Percentiles rank a stretch among this genome's conserved stretches.
These are phyloP conservation scores for Agonopterix subpropinquella DNA, from an alignment of 2,888 invertebrate genomes.

Conservation along the genomic window DNA sequence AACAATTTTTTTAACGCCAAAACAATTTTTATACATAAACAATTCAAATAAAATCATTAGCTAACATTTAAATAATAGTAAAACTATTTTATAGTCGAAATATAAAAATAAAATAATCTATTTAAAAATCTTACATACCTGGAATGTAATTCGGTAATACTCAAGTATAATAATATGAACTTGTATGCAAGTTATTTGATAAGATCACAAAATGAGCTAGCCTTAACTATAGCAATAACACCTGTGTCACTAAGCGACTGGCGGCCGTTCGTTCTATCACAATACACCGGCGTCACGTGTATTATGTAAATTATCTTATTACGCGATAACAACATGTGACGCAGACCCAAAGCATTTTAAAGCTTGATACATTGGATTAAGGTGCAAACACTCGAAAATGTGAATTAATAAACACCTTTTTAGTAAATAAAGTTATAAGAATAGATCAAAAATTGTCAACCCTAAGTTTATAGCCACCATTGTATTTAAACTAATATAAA, in stretches of 20 bases:
- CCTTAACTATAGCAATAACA: slow-evolving; percentile 2
- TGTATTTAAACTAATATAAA: no score
- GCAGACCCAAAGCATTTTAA: not conserved
- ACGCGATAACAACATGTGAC: not conserved
- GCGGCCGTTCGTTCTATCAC: not conserved
- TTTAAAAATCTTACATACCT: not conserved
- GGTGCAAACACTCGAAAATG: slow-evolving; percentile 2
- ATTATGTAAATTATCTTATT: slow-evolving; percentile 3
- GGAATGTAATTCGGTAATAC: no score
- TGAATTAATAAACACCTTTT: not conserved
- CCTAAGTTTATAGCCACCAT: no score
- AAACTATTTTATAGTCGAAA: not conserved
- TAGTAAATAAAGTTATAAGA: no score
- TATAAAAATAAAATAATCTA: not conserved
- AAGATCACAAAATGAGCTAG: slow-evolving; percentile 1
- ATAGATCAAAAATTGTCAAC: no score
- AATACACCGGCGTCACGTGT: slow-evolving; percentile 5
- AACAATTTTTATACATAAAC: not conserved
- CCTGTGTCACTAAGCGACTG: slow-evolving; percentile 14
- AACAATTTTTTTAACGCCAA: slow-evolving; percentile 5
- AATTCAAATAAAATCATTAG: no score
- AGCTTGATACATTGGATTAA: not conserved
- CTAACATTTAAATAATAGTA: no score
- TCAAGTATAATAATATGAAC: slow-evolving; percentile 11
- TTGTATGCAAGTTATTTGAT: slow-evolving; percentile 11